Evolutionary conservation across 64 coral and sea anemone genomes (phyloP), one percentile per base, ranked within the genome.

Genomic region (Porites lutea): DNA sequence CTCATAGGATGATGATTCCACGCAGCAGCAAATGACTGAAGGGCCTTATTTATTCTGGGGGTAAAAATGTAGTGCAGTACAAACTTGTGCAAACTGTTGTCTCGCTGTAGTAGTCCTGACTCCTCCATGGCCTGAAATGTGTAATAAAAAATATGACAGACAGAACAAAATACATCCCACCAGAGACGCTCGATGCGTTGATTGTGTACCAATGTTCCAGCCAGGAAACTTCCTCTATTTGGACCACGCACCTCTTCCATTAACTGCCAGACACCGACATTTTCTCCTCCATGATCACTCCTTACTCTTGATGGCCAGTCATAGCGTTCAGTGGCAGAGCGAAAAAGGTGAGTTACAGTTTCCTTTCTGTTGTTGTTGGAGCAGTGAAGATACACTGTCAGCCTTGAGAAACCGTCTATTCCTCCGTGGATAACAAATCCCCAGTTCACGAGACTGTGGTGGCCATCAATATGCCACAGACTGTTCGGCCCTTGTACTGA

Each of bases 391-490:
- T 65, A 94, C 63, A 87, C 87, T 16, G 89, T 83, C 11, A 94
- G 19, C 19, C 92, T 79, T 52, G 92, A 94, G 65, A 66, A 94
- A 11, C 92, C 92, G 59, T 92, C 70, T 22, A 92, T 92, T 6
- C 13, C 89, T 14, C 89, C 79, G 50, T 83, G 89, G 19, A 84
- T 84, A 83, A 91, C 79, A 83, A 94, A 94, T 14, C 78, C 92
- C 92, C 86, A 94, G 48, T 72, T 94, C 71, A 94, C 82, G 18
- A 93, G 82, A 49, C 91, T 88, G 65, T 93, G 74, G 48, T 94
- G 92, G n/a, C 92, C 86, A 89, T 94, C 92, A 13, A 94, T 75
- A 27, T 93, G 91, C 83, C 91, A 93, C 82, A 93, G 71, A 46
- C 80, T 86, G 64, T 93, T 93, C 1, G 83, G 91, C 46, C 46